Evolutionary conservation across 2,113 vertebrate genomes (phyloP).

Genomic region (Rhynchopsitta pachyrhyncha): DNA sequence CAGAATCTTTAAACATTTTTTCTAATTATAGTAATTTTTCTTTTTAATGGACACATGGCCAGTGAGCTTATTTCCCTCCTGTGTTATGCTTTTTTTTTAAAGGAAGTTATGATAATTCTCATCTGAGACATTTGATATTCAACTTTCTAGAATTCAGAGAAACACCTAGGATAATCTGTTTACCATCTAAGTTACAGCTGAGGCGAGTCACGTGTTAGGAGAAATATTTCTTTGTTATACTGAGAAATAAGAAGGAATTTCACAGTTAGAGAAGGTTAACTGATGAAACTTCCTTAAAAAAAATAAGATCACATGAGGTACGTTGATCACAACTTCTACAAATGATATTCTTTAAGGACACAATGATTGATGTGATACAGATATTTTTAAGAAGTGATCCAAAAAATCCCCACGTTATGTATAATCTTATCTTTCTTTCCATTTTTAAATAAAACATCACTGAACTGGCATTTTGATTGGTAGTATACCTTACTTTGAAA

Average conservation of each 20-base stretch:
- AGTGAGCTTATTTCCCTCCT: neutral
- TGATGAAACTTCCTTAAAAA: neutral
- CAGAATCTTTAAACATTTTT: neutral
- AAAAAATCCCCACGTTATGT: accelerated
- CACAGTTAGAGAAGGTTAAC: neutral
- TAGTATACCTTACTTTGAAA: neutral
- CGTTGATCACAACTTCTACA: neutral
- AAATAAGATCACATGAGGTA: neutral
- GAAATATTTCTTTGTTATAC: neutral
- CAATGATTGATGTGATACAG: neutral
- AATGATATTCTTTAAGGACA: neutral
- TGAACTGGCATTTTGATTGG: neutral
- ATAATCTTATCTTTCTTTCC: neutral
- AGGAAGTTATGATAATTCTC: neutral
- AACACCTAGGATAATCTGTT: neutral
- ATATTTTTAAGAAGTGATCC: neutral
- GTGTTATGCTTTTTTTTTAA: neutral
- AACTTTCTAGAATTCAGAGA: neutral
- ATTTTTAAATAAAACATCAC: neutral
- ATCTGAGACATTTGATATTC: neutral
- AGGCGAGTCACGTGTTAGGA: neutral
- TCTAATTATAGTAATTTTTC: accelerated
- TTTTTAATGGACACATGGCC: neutral
- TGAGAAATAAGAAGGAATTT: neutral
- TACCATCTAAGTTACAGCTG: neutral